Conservation (phyloP, 2,888 invertebrate genomes). For the Mythimna lalbum region DNA sequence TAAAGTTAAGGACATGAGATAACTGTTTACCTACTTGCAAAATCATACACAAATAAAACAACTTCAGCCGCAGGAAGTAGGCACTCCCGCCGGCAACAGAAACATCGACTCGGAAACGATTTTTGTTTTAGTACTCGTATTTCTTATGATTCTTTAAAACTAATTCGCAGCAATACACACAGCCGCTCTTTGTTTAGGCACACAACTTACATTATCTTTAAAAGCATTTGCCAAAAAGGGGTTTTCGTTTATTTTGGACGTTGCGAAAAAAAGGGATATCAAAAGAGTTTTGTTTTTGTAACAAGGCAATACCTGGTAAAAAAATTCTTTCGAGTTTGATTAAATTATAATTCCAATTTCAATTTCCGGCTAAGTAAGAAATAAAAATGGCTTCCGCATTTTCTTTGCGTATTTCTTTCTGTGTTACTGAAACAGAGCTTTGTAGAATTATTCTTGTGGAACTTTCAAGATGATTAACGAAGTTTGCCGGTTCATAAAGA, state of each 20-base stretch:
- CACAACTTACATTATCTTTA: slow-evolving; percentile 47
- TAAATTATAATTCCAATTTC: slow-evolving; percentile 62
- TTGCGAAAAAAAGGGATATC: slow-evolving; percentile 39
- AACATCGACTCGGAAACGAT: not conserved
- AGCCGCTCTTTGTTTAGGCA: slow-evolving; percentile 45
- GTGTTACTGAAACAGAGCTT: slow-evolving; percentile 34
- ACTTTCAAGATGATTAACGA: slow-evolving; percentile 56
- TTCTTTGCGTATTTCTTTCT: slow-evolving; percentile 27
- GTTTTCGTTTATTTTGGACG: slow-evolving; percentile 36
- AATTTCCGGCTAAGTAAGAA: slow-evolving; percentile 50
- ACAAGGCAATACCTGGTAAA: slow-evolving; percentile 40
- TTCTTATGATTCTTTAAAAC: slow-evolving; percentile 36
- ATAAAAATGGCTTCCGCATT: slow-evolving; percentile 49
- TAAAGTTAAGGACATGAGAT: not conserved
- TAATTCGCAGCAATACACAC: slow-evolving; percentile 22
- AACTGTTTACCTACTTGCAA: not conserved
- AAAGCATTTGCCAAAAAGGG: slow-evolving; percentile 47
- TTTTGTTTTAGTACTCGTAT: slow-evolving; percentile 9
- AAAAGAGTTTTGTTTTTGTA: slow-evolving; percentile 49
- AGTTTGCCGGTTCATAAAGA: slow-evolving; percentile 48
- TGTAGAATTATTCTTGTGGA: slow-evolving; percentile 35
- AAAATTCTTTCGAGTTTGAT: slow-evolving; percentile 52
- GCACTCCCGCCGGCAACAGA: not conserved
- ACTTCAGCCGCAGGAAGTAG: not conserved
- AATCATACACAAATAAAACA: not conserved